phyloP scores from a whole-genome alignment of 2,797 vertebrate genomes.

The Tokudaia tokunoshimensis region DNA sequence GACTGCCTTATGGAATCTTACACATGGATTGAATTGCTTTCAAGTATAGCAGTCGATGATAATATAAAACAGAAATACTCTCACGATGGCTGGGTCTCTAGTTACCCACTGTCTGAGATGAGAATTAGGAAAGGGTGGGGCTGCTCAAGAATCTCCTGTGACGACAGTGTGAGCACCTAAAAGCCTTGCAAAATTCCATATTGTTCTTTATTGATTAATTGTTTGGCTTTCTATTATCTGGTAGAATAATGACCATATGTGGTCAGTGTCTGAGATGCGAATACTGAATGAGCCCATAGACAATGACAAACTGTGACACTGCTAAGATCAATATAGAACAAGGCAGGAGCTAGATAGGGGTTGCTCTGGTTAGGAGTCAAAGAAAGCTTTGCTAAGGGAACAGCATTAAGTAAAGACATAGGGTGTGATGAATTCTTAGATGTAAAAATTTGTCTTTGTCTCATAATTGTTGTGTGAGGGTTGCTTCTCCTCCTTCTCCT shows the following conservation, averaged over 20 bases:
- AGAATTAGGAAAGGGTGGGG: conserved; percentile 22
- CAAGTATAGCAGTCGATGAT: conserved; percentile 16
- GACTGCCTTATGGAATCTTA: conserved; percentile 21
- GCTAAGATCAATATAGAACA: not conserved
- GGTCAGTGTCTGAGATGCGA: not conserved
- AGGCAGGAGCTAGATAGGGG: not conserved
- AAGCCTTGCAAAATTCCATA: not conserved
- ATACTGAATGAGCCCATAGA: not conserved
- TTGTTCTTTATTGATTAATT: conserved; percentile 33
- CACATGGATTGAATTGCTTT: conserved; percentile 65
- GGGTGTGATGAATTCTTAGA: not conserved
- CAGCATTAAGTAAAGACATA: not conserved
- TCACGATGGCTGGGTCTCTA: not conserved
- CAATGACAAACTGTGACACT: not conserved
- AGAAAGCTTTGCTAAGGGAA: not conserved
- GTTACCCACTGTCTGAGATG: conserved; percentile 7
- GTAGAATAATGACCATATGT: not conserved
- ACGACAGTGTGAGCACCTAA: not conserved
- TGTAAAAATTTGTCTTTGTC: not conserved
- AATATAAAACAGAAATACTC: conserved; percentile 64
- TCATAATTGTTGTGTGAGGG: not conserved
- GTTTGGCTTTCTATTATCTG: not conserved
- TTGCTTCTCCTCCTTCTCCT: not conserved
- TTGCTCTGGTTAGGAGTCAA: not conserved
- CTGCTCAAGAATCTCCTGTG: not conserved